Evolutionary conservation across 1,140 invertebrate genomes (phyloP).

Genomic region (Musca vetustissima): DNA sequence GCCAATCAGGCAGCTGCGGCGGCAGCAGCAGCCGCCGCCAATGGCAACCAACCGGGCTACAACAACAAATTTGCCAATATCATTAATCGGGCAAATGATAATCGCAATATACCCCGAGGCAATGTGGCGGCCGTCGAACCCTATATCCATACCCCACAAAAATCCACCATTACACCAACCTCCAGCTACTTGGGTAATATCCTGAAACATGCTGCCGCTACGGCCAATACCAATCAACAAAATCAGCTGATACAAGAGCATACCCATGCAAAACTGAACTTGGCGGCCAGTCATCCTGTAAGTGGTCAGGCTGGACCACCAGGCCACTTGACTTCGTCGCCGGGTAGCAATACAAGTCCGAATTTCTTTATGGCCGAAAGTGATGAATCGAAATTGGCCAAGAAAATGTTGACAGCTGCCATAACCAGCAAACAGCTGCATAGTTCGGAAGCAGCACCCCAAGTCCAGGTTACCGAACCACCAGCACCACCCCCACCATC

Average conservation of each 20-base stretch:
- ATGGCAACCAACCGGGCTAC: conserved; percentile 15
- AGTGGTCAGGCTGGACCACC: neutral
- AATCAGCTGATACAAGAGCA: conserved; percentile 52
- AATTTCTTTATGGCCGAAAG: conserved; percentile 43
- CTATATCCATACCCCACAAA: conserved; percentile 79
- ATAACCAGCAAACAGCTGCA: conserved; percentile 38
- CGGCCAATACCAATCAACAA: conserved; percentile 50
- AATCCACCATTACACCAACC: conserved; percentile 47
- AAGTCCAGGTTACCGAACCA: conserved; percentile 10
- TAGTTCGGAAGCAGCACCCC: neutral
- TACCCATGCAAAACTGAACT: conserved; percentile 44
- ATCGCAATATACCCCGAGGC: conserved; percentile 57
- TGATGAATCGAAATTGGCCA: conserved; percentile 53
- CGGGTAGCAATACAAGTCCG: conserved; percentile 10
- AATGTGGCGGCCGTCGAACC: conserved; percentile 89
- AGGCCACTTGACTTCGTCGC: conserved; percentile 14
- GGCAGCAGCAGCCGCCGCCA: conserved; percentile 39
- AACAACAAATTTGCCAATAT: conserved; percentile 33
- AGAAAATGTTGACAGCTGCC: conserved; percentile 40
- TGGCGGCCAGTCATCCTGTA: neutral
- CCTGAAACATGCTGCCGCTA: conserved; percentile 46
- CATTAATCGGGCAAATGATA: conserved; percentile 33
- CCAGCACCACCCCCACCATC: conserved; percentile 24
- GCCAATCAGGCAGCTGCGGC: conserved; percentile 13
- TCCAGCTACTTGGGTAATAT: conserved; percentile 38